These are phyloP conservation scores for Crematogaster levior DNA, from an alignment of 2,888 invertebrate species.

Conservation along the genomic window DNA sequence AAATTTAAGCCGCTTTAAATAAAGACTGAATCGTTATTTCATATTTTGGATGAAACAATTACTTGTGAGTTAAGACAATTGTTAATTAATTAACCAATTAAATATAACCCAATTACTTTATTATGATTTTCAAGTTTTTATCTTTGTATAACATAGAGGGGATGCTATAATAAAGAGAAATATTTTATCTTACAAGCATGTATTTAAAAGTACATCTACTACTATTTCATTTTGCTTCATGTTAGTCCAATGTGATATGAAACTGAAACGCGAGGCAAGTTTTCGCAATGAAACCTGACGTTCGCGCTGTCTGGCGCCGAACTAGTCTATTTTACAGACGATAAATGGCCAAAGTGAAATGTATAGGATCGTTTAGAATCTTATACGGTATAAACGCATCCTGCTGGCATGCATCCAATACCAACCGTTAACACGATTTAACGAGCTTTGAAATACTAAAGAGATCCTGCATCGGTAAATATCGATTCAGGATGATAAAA, in stretches of 20 bases:
- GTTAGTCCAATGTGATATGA: not conserved
- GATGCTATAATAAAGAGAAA: not conserved
- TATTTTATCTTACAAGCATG: not conserved
- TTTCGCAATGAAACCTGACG: not conserved
- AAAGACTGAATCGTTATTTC: not conserved
- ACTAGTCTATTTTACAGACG: slow-evolving; percentile 28
- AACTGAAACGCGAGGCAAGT: slow-evolving; percentile 11
- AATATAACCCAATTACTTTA: not conserved
- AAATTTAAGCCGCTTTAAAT: not conserved
- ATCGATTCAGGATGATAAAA: not conserved
- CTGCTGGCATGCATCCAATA: slow-evolving; percentile 6
- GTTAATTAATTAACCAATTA: too few relatives aligned
- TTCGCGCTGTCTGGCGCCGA: slow-evolving; percentile 20
- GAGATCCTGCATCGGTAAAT: not conserved
- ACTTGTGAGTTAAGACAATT: not conserved
- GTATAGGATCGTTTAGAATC: slow-evolving; percentile 35
- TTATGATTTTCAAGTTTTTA: not conserved
- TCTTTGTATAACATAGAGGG: not conserved
- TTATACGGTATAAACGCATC: slow-evolving; percentile 33
- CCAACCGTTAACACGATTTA: slow-evolving; percentile 41
- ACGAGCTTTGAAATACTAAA: slow-evolving; percentile 45
- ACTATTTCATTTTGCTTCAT: not conserved
- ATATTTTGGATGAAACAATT: not conserved
- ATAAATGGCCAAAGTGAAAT: slow-evolving; percentile 36
- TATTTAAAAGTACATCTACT: not conserved